Conservation (phyloP, 64 coral and sea anemone species). For the Montipora foliosa region DNA sequence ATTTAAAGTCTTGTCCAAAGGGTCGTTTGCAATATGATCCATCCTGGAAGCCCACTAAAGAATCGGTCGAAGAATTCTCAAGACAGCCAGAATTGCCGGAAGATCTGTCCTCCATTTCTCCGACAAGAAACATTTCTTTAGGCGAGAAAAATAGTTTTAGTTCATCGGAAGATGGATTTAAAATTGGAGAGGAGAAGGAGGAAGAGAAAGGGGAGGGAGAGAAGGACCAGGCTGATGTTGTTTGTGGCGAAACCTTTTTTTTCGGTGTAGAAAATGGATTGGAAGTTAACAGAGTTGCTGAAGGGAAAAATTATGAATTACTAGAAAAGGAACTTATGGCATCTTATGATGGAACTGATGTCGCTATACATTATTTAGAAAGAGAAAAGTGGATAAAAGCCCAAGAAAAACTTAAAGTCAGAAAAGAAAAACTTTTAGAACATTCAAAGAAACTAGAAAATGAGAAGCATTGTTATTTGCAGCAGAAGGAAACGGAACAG, state of each 20-base stretch:
- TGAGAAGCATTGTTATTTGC: constrained; percentile 54
- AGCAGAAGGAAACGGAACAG: constrained; percentile 33
- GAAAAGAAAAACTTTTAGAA: constrained; percentile 29
- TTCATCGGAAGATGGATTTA: background rate
- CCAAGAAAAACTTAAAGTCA: background rate
- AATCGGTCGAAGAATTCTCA: constrained; percentile 56
- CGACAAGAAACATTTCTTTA: background rate
- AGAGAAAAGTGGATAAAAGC: constrained; percentile 52
- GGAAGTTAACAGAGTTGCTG: background rate
- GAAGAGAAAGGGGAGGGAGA: background rate
- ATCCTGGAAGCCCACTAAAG: constrained; percentile 53
- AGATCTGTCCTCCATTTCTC: background rate
- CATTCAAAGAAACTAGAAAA: constrained; percentile 39
- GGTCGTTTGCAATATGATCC: constrained; percentile 70
- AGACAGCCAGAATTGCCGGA: constrained; percentile 33
- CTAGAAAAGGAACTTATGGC: constrained; percentile 50
- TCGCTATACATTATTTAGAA: constrained; percentile 45
- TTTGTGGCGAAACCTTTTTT: background rate
- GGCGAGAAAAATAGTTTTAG: background rate
- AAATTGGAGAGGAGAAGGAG: background rate
- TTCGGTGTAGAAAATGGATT: background rate
- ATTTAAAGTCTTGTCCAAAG: constrained; percentile 69
- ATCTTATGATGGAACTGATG: constrained; percentile 37
- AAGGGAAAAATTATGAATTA: background rate
- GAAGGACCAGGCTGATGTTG: background rate